phyloP scores from a whole-genome alignment of 2,113 vertebrate species.

The Ceyx melanurus region DNA sequence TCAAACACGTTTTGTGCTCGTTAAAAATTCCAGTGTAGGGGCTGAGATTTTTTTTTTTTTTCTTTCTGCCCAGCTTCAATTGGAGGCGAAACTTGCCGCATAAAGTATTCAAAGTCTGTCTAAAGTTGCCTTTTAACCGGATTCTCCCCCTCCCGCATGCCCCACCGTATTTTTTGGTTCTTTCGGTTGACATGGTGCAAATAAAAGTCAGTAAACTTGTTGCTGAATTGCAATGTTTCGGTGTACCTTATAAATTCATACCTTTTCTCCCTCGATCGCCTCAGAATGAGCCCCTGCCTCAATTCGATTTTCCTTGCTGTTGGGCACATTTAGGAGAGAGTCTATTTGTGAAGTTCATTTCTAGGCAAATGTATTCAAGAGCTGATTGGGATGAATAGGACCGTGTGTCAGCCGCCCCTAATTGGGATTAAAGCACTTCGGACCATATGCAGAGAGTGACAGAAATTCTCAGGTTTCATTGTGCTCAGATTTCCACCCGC shows the following conservation, averaged over 20 bases:
- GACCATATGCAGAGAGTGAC: slow-evolving; percentile 95
- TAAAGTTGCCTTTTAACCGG: slow-evolving; percentile 84
- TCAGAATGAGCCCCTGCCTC: slow-evolving; percentile 89
- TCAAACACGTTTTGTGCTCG: slow-evolving; percentile 62
- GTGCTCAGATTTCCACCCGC: slow-evolving; percentile 89
- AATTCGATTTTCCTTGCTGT: slow-evolving; percentile 98
- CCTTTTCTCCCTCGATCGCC: slow-evolving; percentile 90
- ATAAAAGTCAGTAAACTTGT: slow-evolving; percentile 92
- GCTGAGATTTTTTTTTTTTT: slow-evolving; percentile 16
- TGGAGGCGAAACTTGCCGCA: slow-evolving; percentile 77
- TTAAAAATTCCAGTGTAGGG: slow-evolving; percentile 53
- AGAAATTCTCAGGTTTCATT: slow-evolving; percentile 94
- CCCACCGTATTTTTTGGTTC: slow-evolving; percentile 84
- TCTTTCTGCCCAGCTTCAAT: slow-evolving; percentile 36
- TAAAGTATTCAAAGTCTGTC: slow-evolving; percentile 86
- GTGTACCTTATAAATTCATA: slow-evolving; percentile 99
- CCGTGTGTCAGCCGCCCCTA: slow-evolving; percentile 99
- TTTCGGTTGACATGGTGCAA: slow-evolving; percentile 90
- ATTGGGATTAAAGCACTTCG: slow-evolving; percentile 99
- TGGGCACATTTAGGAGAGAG: slow-evolving; percentile 91
- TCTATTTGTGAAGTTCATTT: slow-evolving; percentile 98
- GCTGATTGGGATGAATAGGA: slow-evolving; percentile 90
- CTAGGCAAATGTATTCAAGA: slow-evolving; percentile 99
- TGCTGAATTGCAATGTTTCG: slow-evolving; percentile 97
- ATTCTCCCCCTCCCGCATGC: slow-evolving; percentile 67